Evolutionary conservation across 2,888 invertebrate genomes (phyloP), one percentile per base, ranked within the genome.

Genomic region (Oxyteleia sp.): DNA sequence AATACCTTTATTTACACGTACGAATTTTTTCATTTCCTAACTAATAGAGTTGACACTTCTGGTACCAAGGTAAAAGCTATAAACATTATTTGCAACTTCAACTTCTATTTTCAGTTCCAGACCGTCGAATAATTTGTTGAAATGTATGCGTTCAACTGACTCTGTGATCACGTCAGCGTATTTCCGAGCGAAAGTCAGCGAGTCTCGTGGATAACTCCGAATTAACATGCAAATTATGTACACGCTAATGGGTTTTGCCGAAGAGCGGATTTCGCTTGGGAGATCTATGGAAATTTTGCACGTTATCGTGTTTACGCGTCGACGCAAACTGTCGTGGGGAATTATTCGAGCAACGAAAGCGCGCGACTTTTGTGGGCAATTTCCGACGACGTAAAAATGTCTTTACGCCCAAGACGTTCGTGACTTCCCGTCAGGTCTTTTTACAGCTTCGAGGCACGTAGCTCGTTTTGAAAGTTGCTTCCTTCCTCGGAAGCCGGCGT

Each of bases 381-480:
- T 75, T 75, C 47, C 45, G 35, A 8, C 53, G 41, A 66, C 47
- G 64, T 75, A 64, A 66, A 75, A 75, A 66, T 49, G 75, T 66
- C 75, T 55, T 75, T 66, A 76, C 76, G 57, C 59, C 59, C 49
- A 51, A 68, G 47, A 47, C 41, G 51, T 51, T 76, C 76, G 68
- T 68, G 66, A 68, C 76, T 76, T 76, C 66, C 76, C 76, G 68
- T 76, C 49, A n/a, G 41, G 59, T 47, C 68, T 76, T 59, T 59
- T 68, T 61, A 76, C 66, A 76, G 59, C 68, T 76, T 68, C 76
- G 35, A 41, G 66, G 66, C 66, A 76, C 75, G 75, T 76, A 76
- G 57, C 66, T 64, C 75, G 66, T 76, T 76, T 76, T 57, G 75
- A 76, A 76, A 76, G 75, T 76, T 76, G 57, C 75, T 76, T 76